Evolutionary conservation across 2,797 vertebrate genomes (phyloP).

Genomic region (Borostomias antarcticus): DNA sequence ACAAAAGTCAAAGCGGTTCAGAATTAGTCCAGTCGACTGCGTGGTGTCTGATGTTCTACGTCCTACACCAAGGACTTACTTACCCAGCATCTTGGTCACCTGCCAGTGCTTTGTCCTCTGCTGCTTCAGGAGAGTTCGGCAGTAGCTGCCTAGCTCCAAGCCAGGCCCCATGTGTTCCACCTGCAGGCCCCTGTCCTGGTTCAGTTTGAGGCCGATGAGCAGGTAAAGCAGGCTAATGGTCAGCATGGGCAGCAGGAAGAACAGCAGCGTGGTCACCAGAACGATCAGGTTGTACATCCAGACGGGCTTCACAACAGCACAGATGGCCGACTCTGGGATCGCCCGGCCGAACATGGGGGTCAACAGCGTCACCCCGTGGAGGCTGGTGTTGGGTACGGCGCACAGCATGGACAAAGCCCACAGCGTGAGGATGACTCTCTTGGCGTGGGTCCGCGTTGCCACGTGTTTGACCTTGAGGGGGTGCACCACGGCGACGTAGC

Average conservation of each 20-base stretch:
- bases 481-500: slow-evolving; percentile 75
- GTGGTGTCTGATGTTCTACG: too few relatives aligned
- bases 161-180: slow-evolving; percentile 15
- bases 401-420: slow-evolving; percentile 76
- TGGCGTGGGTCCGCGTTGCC: slow-evolving; percentile 69
- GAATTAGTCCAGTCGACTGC: too few relatives aligned
- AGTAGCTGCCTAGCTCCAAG: slow-evolving; percentile 37
- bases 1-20: not conserved
- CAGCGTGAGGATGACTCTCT: slow-evolving; percentile 67
- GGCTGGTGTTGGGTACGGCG: slow-evolving; percentile 75
- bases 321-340: slow-evolving; percentile 67
- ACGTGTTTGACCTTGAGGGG: slow-evolving; percentile 72
- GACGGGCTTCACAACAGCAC: slow-evolving; percentile 61
- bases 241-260: slow-evolving; percentile 77
- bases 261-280: slow-evolving; percentile 71
- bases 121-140: slow-evolving; percentile 40
- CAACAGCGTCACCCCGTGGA: slow-evolving; percentile 67
- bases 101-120: slow-evolving; percentile 70
- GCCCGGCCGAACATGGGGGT: slow-evolving; percentile 54
- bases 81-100: slow-evolving; percentile 82
- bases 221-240: slow-evolving; percentile 75
- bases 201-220: slow-evolving; percentile 71
- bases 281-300: slow-evolving; percentile 78
- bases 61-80: slow-evolving; percentile 37
- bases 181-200: slow-evolving; percentile 41